A percentile compares a stretch with the other conserved stretches of the same genome.
These are phyloP conservation scores for Lasioglossum lativentre DNA, from an alignment of 2,888 invertebrate genomes.

Conservation along the genomic window DNA sequence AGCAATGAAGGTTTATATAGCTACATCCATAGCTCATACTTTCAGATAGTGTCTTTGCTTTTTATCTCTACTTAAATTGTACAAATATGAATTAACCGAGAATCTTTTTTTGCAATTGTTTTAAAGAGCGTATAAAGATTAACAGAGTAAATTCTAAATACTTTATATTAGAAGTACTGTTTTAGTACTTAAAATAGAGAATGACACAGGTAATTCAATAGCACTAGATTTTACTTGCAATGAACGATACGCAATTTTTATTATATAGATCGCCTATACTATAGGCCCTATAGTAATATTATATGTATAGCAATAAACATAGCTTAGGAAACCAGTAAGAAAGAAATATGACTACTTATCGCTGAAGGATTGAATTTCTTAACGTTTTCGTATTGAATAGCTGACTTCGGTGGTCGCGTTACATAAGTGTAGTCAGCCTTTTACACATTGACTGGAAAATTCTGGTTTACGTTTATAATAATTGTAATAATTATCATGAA, in stretches of 20 bases:
- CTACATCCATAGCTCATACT: too few relatives aligned
- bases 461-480: background rate
- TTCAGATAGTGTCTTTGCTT: too few relatives aligned
- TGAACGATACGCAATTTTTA: background rate
- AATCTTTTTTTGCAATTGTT: background rate
- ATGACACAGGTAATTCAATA: background rate
- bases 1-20: too few relatives aligned
- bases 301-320: slow-evolving; percentile 8
- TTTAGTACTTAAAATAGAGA: too few relatives aligned
- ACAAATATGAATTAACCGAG: background rate
- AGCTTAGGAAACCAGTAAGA: background rate
- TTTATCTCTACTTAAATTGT: background rate
- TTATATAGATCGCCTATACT: background rate
- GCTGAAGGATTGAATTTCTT: background rate
- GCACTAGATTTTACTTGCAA: background rate
- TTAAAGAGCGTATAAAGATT: too few relatives aligned
- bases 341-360: background rate
- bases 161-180: too few relatives aligned
- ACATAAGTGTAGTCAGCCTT: background rate
- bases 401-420: background rate
- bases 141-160: too few relatives aligned
- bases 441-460: background rate
- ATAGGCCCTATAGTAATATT: too few relatives aligned
- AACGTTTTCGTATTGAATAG: background rate
- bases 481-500: background rate